A percentile compares a stretch with the other conserved stretches of the same genome.
Evolutionary conservation across 2,113 vertebrate genomes (phyloP).

Genomic region (Arvicanthis niloticus): DNA sequence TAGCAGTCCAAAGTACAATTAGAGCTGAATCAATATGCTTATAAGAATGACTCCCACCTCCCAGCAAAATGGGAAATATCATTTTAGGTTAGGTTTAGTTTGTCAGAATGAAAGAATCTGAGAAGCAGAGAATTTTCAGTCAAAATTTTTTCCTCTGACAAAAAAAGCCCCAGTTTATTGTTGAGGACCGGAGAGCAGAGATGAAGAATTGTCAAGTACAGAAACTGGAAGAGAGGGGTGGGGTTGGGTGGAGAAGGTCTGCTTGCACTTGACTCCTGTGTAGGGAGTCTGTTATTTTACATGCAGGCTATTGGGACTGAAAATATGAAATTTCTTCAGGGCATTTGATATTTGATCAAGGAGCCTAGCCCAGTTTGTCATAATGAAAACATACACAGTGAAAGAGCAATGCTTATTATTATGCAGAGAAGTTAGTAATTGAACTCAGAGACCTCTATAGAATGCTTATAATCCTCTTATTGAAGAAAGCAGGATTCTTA

Average conservation of each 20-base stretch:
- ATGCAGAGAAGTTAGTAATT: conserved; percentile 54
- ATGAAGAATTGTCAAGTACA: not conserved
- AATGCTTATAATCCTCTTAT: conserved; percentile 76
- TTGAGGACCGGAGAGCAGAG: not conserved
- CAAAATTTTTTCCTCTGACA: not conserved
- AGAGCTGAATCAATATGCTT: not conserved
- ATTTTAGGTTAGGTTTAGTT: not conserved
- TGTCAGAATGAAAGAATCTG: not conserved
- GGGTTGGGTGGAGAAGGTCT: accelerated
- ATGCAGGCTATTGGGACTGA: not conserved
- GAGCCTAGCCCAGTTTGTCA: not conserved
- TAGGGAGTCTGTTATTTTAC: not conserved
- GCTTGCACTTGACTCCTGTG: not conserved
- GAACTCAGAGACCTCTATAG: conserved; percentile 55
- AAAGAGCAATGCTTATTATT: conserved; percentile 50
- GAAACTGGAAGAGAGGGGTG: not conserved
- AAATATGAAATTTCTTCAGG: not conserved
- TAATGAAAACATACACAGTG: conserved; percentile 36
- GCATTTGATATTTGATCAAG: not conserved
- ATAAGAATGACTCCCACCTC: not conserved
- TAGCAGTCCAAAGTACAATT: not conserved
- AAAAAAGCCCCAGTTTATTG: not conserved
- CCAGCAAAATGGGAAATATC: not conserved
- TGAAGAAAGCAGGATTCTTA: conserved; percentile 52
- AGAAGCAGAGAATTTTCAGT: not conserved